Base-by-base conservation (phyloP, 2,888 invertebrate genomes). In the Drosophila macrospina region DNA sequence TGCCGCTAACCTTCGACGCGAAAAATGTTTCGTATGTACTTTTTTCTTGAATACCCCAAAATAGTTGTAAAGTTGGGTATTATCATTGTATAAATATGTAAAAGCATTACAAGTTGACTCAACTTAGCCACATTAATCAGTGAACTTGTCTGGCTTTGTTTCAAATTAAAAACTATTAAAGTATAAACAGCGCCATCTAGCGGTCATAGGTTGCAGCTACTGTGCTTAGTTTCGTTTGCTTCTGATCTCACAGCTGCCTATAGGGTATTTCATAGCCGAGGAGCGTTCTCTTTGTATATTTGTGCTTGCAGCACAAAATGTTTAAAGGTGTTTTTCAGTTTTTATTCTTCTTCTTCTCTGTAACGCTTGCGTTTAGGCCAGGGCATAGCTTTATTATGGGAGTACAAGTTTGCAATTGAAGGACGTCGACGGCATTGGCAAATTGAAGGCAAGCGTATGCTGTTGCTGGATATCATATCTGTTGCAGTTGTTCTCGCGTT, bases 1-100 rank as follows among this genome's bases (percentile, higher is more conserved):
- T 60, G 82, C 45, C 47, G 67, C 78, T 86, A 84, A 84, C 84
- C 84, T 84, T 84, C 88, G 63, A 66, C 68, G 74, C 69, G 59
- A 74, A 74, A 87, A 76, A 64, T 67, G 50, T 67, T 84, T 80
- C 67, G 59, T 65, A 44, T 55, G 57, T 70, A 57, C 63, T 61
- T 66, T 45, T 74, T 77, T 64, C 59, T 66, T n/a, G 13, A 24
- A 34, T 44, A 34, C 55, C 42, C 26, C 26, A 5, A 26, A 44
- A 11, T 6, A 24, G 15, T 34, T 34, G 11, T n/a, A 15, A 30
- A 30, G 30, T 0, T 13, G 15, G 24, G 7, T 32, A 8, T 3
- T 42, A 10, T 32, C 5, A 5, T 5, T 1, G n/a, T n/a, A 1
- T 37, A 7, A 4, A 2, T 2, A 2, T 13, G 15, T 20, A 0